Conservation (phyloP, 2,113 vertebrate genomes). For the Epinephelus cyanopodus region DNA sequence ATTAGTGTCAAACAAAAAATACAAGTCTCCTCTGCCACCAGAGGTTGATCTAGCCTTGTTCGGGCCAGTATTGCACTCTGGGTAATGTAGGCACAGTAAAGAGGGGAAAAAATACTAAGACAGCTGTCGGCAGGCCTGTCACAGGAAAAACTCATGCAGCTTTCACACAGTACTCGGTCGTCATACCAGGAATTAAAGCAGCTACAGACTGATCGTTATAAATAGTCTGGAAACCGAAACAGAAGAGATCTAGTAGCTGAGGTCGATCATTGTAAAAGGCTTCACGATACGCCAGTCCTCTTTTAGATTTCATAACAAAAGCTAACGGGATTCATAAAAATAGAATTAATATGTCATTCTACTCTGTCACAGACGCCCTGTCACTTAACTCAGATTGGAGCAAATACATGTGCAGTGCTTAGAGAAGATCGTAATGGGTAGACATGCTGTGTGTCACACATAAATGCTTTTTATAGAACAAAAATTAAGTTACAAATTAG, state of each 20-base stretch:
- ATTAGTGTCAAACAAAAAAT: conserved; percentile 81
- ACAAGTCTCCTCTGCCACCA: conserved; percentile 71
- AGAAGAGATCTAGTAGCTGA: conserved; percentile 45
- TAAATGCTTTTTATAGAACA: conserved; percentile 60
- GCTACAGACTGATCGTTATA: conserved; percentile 72
- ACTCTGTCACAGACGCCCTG: conserved; percentile 40
- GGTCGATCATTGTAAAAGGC: conserved; percentile 44
- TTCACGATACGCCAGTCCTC: conserved; percentile 31
- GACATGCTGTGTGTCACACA: conserved; percentile 38
- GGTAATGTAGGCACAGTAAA: conserved; percentile 78
- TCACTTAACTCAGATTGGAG: conserved; percentile 36
- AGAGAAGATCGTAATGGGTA: conserved; percentile 40
- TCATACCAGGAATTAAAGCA: conserved; percentile 71
- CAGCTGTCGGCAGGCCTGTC: conserved; percentile 62
- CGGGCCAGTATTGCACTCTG: conserved; percentile 79
- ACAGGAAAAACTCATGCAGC: conserved; percentile 77
- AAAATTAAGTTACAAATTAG: conserved; percentile 42
- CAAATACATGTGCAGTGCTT: conserved; percentile 69
- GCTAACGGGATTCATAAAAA: conserved; percentile 68
- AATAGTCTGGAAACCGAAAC: conserved; percentile 49
- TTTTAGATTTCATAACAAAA: conserved; percentile 69
- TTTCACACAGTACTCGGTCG: conserved; percentile 77
- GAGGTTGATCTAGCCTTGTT: conserved; percentile 59
- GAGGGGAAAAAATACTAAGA: conserved; percentile 30
- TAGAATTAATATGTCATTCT: conserved; percentile 55